These are phyloP conservation scores for Hyalella azteca DNA, from an alignment of 2,888 invertebrate genomes.

Conservation along the genomic window DNA sequence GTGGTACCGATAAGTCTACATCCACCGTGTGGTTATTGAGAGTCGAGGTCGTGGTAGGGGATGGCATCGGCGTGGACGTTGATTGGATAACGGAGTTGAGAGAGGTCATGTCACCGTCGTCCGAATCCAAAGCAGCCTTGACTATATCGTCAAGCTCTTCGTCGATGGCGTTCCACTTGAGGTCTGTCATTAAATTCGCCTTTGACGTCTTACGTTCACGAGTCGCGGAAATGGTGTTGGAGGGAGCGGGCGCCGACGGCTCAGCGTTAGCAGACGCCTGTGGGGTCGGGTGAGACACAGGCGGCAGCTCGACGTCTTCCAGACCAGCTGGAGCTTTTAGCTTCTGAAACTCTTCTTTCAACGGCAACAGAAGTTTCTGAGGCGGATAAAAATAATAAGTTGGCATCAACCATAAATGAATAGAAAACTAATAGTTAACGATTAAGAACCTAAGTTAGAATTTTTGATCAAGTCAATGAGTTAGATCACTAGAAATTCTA, in stretches of 20 bases:
- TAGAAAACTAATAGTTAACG: no score
- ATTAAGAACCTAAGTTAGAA: no score
- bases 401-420: no score
- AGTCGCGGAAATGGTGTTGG: neutral
- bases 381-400: constrained; percentile 57
- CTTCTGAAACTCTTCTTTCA: constrained; percentile 85
- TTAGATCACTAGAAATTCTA: no score
- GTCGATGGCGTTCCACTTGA: constrained; percentile 24
- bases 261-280: constrained; percentile 13
- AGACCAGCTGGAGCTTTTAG: constrained; percentile 79
- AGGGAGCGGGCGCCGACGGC: constrained; percentile 34
- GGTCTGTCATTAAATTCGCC: constrained; percentile 11
- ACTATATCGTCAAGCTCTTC: constrained; percentile 11
- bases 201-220: constrained; percentile 23
- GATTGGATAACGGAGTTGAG: neutral
- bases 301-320: constrained; percentile 44
- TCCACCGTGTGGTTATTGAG: neutral
- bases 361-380: constrained; percentile 79
- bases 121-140: neutral
- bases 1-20: neutral
- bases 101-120: neutral
- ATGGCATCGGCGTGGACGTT: neutral
- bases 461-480: no score
- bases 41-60: neutral
- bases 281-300: constrained; percentile 18